These are phyloP conservation scores for Pantherophis vulpinus DNA, from an alignment of 2,797 vertebrate species.

Conservation along the genomic window DNA sequence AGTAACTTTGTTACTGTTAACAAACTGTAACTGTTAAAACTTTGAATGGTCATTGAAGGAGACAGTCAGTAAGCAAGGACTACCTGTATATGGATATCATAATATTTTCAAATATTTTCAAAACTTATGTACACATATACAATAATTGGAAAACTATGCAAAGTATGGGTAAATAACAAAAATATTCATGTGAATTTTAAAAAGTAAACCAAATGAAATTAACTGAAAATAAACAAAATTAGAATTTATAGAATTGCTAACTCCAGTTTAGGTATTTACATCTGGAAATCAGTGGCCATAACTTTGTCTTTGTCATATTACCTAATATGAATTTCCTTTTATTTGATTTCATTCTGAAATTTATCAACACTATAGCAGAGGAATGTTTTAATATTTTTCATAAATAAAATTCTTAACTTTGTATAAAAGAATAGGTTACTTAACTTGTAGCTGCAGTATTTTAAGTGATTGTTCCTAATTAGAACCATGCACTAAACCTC, in stretches of 20 bases:
- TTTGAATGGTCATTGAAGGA: background rate
- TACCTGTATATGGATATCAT: background rate
- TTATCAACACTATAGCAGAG: background rate
- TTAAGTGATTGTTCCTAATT: background rate
- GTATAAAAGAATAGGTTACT: background rate
- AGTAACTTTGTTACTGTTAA: background rate
- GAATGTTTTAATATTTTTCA: background rate
- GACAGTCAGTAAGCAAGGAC: background rate
- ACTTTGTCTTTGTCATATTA: background rate
- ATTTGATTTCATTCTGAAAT: background rate
- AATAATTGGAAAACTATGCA: background rate
- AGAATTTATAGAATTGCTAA: background rate
- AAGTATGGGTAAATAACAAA: background rate
- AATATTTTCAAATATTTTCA: background rate
- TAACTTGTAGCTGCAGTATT: background rate
- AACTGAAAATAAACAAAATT: background rate
- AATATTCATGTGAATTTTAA: background rate
- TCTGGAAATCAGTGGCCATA: background rate
- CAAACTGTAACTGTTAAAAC: background rate
- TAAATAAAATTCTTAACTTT: background rate
- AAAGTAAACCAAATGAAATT: background rate
- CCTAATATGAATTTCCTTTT: background rate
- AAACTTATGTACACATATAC: background rate
- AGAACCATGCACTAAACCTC: background rate
- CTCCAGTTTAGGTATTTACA: background rate